Evolutionary conservation across 2,113 vertebrate species (phyloP), one percentile per base, ranked within the genome.

Genomic region (Cyphomyrus plagiostoma): DNA sequence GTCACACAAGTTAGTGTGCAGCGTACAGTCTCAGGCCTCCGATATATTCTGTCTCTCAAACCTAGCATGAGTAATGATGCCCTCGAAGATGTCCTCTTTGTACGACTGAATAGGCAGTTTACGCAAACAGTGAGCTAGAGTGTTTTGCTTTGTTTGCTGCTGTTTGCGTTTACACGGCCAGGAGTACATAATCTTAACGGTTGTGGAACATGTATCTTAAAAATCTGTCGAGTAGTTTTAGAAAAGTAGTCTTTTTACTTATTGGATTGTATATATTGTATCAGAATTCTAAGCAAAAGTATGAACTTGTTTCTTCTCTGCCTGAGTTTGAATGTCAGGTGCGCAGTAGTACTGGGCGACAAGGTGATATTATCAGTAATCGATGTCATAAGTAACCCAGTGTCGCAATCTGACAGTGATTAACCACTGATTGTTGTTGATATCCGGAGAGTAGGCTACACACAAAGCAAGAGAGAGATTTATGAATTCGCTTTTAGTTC

Each of bases 1-100:
- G 90, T 89, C 8, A 89, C 88, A 11, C 90, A 89, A 42, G 90
- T 90, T 17, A 90, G 88, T 42, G 58, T 90, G 7, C 62, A 86
- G 50, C 82, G 88, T 2, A 30, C 84, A 15, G 62, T 89, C 80
- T 90, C 88, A 3, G 42, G 30, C 23, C 58, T 89, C 3, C 80
- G 77, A 46, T 91, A 86, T 53, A 80, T 90, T 26, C 53, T 89
- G 42, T 89, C 89, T 85, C 50, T 49, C n/a, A 84, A 19, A 53
- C 46, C 89, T 0, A 30, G 26, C 83, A 48, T 86, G 53, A 85
- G n/a, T n/a, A 50, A 85, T 49, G 53, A 89, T 21, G 45, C 53
- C 35, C 80, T 89, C 0, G 89, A 89, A 85, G 89, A 89, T 26
- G 74, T 89, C 85, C 77, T 89, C 35, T 89, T 89, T 62, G 89